Percentiles rank a stretch among this genome's conserved stretches.
These are phyloP conservation scores for Bombus sylvicola DNA, from an alignment of 1,140 invertebrate species.

Conservation along the genomic window DNA sequence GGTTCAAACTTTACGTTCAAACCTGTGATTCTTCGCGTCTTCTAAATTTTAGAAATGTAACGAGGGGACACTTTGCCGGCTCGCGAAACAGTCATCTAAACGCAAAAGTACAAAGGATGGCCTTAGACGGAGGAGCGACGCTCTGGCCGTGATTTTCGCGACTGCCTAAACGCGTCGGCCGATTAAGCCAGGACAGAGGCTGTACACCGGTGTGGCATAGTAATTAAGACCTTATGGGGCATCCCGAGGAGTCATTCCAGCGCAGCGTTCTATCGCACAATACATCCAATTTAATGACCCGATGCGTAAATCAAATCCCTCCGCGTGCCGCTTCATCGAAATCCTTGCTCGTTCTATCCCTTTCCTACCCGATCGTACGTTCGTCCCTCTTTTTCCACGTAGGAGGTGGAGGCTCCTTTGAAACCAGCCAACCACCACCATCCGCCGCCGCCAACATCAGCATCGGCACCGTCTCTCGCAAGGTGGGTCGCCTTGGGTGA, in stretches of 20 bases:
- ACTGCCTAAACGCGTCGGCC: constrained; percentile 12
- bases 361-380: constrained; percentile 14
- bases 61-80: too few relatives aligned
- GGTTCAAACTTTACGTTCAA: neutral
- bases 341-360: constrained; percentile 16
- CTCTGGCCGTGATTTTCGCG: neutral
- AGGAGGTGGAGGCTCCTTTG: constrained; percentile 54
- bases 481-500: constrained; percentile 66
- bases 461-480: constrained; percentile 56
- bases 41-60: neutral
- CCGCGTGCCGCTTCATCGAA: constrained; percentile 25
- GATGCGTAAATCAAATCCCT: constrained; percentile 72
- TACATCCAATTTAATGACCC: constrained; percentile 73
- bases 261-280: constrained; percentile 63
- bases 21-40: neutral
- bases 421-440: constrained; percentile 55
- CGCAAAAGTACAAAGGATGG: rapidly evolving
- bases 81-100: rapidly evolving
- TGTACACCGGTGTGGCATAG: constrained; percentile 14
- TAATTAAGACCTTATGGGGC: constrained; percentile 74
- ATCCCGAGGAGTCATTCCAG: constrained; percentile 63
- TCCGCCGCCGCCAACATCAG: constrained; percentile 28
- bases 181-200: constrained; percentile 11
- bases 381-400: constrained; percentile 32
- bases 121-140: neutral